phyloP scores from a whole-genome alignment of 2,888 invertebrate species.

The Esperia sulphurella region DNA sequence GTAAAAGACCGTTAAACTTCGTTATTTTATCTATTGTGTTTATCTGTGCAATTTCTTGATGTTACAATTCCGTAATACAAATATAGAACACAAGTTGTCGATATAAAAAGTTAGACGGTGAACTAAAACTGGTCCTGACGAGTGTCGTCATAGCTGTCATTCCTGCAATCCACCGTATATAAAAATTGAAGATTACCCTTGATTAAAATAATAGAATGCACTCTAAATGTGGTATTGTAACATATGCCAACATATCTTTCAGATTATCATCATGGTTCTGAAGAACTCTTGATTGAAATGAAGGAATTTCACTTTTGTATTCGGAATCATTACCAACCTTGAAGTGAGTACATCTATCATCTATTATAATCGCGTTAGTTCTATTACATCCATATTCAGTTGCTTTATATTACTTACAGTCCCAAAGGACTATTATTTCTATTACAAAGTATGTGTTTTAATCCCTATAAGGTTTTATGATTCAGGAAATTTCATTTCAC shows the following conservation, averaged over 20 bases:
- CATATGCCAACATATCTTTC: slow-evolving; percentile 26
- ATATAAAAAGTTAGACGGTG: slow-evolving; percentile 37
- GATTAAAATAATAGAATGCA: slow-evolving; percentile 4
- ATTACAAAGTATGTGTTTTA: too few species aligned
- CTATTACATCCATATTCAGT: too few species aligned
- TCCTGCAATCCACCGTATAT: slow-evolving; percentile 24
- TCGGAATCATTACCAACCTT: slow-evolving; percentile 76
- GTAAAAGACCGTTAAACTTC: slow-evolving; percentile 62
- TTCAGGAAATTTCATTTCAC: too few species aligned
- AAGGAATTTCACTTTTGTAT: slow-evolving; percentile 54
- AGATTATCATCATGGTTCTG: slow-evolving; percentile 39
- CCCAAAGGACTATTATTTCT: too few species aligned
- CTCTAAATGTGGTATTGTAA: background rate
- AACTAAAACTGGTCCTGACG: slow-evolving; percentile 67
- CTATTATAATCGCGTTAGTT: background rate
- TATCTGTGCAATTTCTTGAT: background rate
- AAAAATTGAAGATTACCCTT: slow-evolving; percentile 14
- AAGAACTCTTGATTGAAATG: slow-evolving; percentile 54
- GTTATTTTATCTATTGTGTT: slow-evolving; percentile 1
- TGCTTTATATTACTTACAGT: too few species aligned
- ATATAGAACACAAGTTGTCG: slow-evolving; percentile 8
- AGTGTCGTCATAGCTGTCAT: slow-evolving; percentile 76
- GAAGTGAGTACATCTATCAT: slow-evolving; percentile 58
- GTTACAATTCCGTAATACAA: slow-evolving; percentile 13
- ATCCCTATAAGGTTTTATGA: too few species aligned